Base-by-base conservation (phyloP, 2,113 vertebrate genomes). In the Salvelinus sp. region DNA sequence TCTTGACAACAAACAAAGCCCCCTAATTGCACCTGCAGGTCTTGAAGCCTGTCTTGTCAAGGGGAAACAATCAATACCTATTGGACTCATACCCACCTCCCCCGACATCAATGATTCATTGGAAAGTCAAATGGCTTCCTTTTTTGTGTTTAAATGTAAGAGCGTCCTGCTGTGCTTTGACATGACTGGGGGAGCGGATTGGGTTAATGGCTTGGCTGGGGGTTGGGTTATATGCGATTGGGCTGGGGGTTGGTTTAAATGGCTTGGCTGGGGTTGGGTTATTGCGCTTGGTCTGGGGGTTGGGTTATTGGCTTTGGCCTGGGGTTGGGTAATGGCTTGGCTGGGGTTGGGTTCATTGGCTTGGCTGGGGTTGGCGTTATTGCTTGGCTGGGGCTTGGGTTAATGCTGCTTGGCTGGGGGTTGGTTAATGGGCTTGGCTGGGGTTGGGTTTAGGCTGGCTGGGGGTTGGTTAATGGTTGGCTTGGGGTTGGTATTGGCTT, bases 41-140 rank as follows among this genome's bases (percentile, higher is more conserved):
- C 57, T 77, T 54, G 16, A 73, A 78, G 70, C 69, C 69, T 82
- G 69, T 76, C 71, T 75, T 44, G 9, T 10, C 38, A 44, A 44
- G 38, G 38, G 38, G 38, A 44, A 44, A 44, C 38, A 44, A 44
- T 44, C 38, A 9, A 44, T 44, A 44, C 38, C 38, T 12, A 44
- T 44, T 44, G 38, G 72, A 71, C 75, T 68, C 78, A 70, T 76
- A 57, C 44, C 23, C 75, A 22, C n/a, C 5, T 27, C 62, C 62
- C 63, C 69, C 65, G 73, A 87, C 77, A 86, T 73, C 63, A 84
- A 83, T 83, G 72, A 87, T 85, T 77, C 81, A 91, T 74, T 80
- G 71, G 76, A 66, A 64, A 83, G 85, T 88, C 80, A 87, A 87
- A 87, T 48, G 25, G 70, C 70, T 82, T 77, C 64, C 74, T 63